A percentile compares a stretch with the other conserved stretches of the same genome.
Conservation (phyloP, 2,797 vertebrate species). For the Rhinichthys osculus region DNA sequence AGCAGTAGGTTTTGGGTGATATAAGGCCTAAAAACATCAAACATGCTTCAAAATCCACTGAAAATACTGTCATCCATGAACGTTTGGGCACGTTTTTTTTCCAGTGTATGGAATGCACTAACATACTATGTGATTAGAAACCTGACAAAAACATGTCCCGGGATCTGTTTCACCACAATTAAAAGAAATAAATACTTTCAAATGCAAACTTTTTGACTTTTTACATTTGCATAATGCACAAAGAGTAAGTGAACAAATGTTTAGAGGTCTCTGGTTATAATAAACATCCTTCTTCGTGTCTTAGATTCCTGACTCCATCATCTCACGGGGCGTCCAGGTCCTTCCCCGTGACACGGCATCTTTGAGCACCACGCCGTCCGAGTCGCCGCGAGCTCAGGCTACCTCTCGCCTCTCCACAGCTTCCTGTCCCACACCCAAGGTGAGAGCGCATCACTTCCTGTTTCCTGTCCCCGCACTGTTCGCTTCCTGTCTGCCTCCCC, state of each 20-base stretch:
- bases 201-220: neutral
- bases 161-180: neutral
- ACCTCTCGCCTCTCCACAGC: constrained; percentile 98
- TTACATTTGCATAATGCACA: neutral
- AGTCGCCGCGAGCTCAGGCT: constrained; percentile 97
- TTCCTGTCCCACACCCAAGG: constrained; percentile 99
- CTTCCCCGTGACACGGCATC: constrained; percentile 97
- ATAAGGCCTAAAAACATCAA: neutral
- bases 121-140: neutral
- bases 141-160: neutral
- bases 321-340: constrained; percentile 97
- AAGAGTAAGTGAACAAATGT: neutral
- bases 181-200: neutral
- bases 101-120: neutral
- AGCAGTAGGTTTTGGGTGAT: neutral
- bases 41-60: neutral
- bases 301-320: constrained; percentile 99
- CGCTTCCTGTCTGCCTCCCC: constrained; percentile 35
- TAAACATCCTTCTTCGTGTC: neutral
- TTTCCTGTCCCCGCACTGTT: constrained; percentile 27
- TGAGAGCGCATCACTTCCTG: constrained; percentile 75
- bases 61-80: neutral
- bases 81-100: neutral
- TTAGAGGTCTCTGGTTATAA: neutral
- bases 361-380: constrained; percentile 97